phyloP scores from a whole-genome alignment of 1,140 invertebrate genomes.

The Zaprionus capensis region DNA sequence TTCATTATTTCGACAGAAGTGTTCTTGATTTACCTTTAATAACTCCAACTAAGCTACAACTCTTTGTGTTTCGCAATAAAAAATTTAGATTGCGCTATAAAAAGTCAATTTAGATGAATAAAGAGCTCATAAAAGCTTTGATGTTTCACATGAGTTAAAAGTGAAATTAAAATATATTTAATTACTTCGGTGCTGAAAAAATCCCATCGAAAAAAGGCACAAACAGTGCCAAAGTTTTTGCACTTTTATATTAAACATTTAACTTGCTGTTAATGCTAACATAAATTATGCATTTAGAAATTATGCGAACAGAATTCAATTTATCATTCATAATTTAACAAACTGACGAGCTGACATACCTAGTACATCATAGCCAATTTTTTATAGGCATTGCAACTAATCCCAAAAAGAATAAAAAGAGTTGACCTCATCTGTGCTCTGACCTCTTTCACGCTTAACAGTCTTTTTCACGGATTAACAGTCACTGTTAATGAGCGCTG shows the following conservation, averaged over 20 bases:
- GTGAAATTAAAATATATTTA: not conserved
- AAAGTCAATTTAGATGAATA: not conserved
- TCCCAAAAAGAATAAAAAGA: slow-evolving; percentile 1
- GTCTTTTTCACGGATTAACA: not conserved
- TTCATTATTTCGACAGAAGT: not conserved
- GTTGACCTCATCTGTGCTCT: not conserved
- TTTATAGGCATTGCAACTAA: not conserved
- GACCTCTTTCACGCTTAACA: not conserved
- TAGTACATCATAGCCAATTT: not conserved
- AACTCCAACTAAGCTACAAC: not conserved
- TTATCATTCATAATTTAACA: not conserved
- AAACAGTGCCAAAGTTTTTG: not conserved
- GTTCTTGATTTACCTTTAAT: not conserved
- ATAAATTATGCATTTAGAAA: not conserved
- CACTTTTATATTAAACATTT: not conserved
- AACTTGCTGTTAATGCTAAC: not conserved
- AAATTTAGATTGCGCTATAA: not conserved
- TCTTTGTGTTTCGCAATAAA: not conserved
- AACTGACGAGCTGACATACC: not conserved
- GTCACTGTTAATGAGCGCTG: not conserved
- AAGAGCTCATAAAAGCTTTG: not conserved
- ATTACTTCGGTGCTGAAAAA: not conserved
- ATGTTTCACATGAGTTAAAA: not conserved
- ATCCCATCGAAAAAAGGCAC: not conserved
- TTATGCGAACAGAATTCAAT: not conserved